Percentiles rank a stretch among this genome's conserved stretches.
phyloP scores from a whole-genome alignment of 2,113 vertebrate genomes.

The Pterocles burchelli region DNA sequence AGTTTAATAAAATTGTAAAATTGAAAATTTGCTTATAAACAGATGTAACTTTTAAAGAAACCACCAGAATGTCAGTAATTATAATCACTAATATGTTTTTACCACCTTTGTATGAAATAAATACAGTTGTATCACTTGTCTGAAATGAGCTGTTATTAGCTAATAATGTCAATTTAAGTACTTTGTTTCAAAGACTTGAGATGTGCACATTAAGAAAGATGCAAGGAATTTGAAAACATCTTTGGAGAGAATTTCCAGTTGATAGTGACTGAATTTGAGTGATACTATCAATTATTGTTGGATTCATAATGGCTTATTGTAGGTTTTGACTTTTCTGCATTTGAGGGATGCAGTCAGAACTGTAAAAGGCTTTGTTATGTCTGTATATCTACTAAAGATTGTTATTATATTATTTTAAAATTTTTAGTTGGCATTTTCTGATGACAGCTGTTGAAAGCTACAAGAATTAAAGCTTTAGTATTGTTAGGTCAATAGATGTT shows the following conservation, averaged over 20 bases:
- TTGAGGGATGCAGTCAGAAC: not conserved
- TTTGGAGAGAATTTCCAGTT: not conserved
- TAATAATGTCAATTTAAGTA: not conserved
- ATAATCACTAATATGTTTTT: not conserved
- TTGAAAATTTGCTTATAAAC: not conserved
- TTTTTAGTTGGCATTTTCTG: not conserved
- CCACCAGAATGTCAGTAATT: not conserved
- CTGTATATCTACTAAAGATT: not conserved
- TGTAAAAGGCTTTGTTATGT: not conserved
- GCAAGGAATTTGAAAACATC: not conserved
- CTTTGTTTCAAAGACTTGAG: not conserved
- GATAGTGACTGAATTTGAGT: not conserved
- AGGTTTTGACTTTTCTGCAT: not conserved
- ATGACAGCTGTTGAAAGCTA: not conserved
- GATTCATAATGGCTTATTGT: not conserved
- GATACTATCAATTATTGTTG: not conserved
- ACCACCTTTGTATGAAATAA: not conserved
- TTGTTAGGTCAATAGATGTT: not conserved
- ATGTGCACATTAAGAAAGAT: not conserved
- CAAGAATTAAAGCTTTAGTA: not conserved
- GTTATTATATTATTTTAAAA: not conserved
- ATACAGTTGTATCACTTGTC: not conserved
- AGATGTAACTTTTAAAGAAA: not conserved
- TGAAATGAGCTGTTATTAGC: not conserved
- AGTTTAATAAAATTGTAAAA: not conserved